A percentile compares a stretch with the other conserved stretches of the same genome.
Conservation (phyloP, 2,888 invertebrate species). For the Rugalucina vietnamica region DNA sequence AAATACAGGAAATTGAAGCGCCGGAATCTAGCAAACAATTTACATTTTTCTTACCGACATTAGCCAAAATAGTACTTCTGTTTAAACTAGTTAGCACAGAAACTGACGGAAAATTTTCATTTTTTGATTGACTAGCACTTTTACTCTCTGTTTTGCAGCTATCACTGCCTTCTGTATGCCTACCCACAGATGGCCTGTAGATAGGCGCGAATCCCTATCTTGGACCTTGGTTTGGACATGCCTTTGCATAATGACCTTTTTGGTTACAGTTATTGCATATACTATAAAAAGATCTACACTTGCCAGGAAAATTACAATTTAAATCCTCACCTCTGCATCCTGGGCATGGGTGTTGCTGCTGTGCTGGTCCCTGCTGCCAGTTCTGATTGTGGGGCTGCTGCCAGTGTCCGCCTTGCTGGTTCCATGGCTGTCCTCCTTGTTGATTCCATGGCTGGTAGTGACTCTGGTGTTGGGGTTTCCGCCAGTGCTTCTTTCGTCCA, state of each 20-base stretch:
- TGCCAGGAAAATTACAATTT: neutral
- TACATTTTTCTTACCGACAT: neutral
- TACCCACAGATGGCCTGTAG: neutral
- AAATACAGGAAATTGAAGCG: neutral
- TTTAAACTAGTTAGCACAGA: too few relatives aligned
- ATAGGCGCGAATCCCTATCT: neutral
- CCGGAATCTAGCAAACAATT: neutral
- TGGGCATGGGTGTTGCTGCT: neutral
- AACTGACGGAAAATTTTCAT: too few relatives aligned
- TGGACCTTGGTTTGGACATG: neutral
- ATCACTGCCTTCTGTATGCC: too few relatives aligned
- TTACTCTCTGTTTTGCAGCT: too few relatives aligned
- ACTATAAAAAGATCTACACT: conserved; percentile 2
- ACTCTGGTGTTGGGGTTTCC: too few relatives aligned
- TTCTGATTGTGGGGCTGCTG: too few relatives aligned
- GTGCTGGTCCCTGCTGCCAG: too few relatives aligned
- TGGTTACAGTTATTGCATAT: neutral
- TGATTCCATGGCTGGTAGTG: too few relatives aligned
- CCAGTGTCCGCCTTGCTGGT: too few relatives aligned
- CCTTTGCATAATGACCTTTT: neutral
- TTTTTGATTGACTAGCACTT: too few relatives aligned
- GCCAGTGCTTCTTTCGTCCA: too few relatives aligned
- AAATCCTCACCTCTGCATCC: neutral
- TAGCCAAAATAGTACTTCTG: neutral
- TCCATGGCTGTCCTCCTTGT: too few relatives aligned